phyloP scores from a whole-genome alignment of 2,888 invertebrate species.

The Drosophila tanythrix region DNA sequence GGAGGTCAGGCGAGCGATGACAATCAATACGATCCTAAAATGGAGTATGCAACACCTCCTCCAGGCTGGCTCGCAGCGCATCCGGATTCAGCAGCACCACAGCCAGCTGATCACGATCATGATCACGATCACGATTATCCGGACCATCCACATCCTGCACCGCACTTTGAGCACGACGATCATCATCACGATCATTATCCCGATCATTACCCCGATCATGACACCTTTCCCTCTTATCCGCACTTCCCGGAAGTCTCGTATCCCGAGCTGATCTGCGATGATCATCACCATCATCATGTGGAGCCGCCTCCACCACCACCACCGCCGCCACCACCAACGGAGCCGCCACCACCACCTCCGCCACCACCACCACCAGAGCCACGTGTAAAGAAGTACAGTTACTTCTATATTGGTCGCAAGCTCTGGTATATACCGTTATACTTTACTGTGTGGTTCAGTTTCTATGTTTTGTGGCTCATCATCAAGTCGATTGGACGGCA shows the following conservation, averaged over 20 bases:
- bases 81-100: constrained; percentile 68
- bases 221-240: constrained; percentile 46
- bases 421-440: constrained; percentile 90
- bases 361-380: constrained; percentile 78
- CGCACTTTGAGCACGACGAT: constrained; percentile 44
- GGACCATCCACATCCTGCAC: constrained; percentile 48
- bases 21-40: constrained; percentile 76
- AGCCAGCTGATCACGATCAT: constrained; percentile 68
- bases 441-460: constrained; percentile 87
- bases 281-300: constrained; percentile 65
- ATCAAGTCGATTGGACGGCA: constrained; percentile 89
- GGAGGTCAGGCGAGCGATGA: constrained; percentile 54
- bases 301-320: constrained; percentile 67
- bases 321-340: constrained; percentile 72
- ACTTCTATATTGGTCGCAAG: constrained; percentile 89
- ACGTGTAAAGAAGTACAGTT: constrained; percentile 87
- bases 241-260: constrained; percentile 69
- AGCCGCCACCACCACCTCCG: constrained; percentile 70
- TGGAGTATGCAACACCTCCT: constrained; percentile 84
- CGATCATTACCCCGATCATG: constrained; percentile 29
- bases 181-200: constrained; percentile 50
- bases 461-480: constrained; percentile 88
- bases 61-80: constrained; percentile 82
- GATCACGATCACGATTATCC: constrained; percentile 57
- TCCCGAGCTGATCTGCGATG: constrained; percentile 69